phyloP scores from a whole-genome alignment of 1,140 invertebrate genomes.

The Dreissena polymorpha region DNA sequence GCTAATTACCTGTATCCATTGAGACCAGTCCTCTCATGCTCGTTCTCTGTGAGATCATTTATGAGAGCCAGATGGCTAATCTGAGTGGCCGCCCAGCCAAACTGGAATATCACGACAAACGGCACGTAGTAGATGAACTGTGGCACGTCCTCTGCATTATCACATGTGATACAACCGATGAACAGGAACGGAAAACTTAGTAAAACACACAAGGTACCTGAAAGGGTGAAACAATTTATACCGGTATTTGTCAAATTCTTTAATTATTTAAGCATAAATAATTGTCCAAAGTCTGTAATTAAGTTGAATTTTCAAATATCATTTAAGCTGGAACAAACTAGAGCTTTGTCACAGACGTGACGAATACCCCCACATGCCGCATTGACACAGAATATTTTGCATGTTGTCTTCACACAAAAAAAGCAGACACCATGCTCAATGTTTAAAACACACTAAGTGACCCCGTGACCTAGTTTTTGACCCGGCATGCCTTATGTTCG shows the following conservation, averaged over 20 bases:
- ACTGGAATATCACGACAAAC: slow-evolving; percentile 97
- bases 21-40: slow-evolving; percentile 89
- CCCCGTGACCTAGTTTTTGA: no score
- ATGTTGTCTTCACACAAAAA: no score
- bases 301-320: no score
- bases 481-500: no score
- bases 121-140: slow-evolving; percentile 93
- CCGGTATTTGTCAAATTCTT: neutral
- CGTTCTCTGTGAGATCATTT: slow-evolving; percentile 88
- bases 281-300: no score
- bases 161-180: slow-evolving; percentile 88
- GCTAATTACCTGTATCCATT: slow-evolving; percentile 93
- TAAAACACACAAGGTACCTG: slow-evolving; percentile 89
- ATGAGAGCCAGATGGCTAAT: slow-evolving; percentile 97
- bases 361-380: no score
- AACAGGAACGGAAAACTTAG: slow-evolving; percentile 95
- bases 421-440: no score
- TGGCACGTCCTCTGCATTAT: slow-evolving; percentile 82
- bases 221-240: slow-evolving; percentile 53
- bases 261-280: no score
- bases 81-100: slow-evolving; percentile 97
- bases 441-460: no score
- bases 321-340: no score
- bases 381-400: no score
- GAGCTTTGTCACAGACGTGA: no score